Percentiles rank a stretch among this genome's conserved stretches.
These are phyloP conservation scores for Ophiothrix spiculata DNA, from an alignment of 35 echinoderm and acorn worm species.

Conservation along the genomic window DNA sequence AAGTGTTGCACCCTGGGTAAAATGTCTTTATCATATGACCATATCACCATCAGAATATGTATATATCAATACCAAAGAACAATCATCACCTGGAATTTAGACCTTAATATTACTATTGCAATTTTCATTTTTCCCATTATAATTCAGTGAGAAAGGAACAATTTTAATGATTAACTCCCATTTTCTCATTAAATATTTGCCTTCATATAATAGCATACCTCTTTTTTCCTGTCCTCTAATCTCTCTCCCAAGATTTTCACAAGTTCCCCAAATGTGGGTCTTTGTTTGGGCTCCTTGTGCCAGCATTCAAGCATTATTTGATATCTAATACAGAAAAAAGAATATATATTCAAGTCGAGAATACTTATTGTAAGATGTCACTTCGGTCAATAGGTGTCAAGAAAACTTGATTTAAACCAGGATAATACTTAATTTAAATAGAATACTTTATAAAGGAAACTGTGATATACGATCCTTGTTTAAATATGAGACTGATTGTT, in stretches of 20 bases:
- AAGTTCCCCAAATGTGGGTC: slow-evolving; percentile 71
- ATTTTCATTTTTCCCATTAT: no score
- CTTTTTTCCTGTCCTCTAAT: slow-evolving; percentile 67
- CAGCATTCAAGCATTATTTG: slow-evolving; percentile 92
- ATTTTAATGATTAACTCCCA: no score
- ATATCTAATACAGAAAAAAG: slow-evolving; percentile 47
- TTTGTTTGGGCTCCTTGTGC: slow-evolving; percentile 69
- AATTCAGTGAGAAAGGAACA: no score
- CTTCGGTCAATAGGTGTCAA: neutral
- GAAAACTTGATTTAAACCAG: neutral
- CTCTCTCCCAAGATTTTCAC: slow-evolving; percentile 59
- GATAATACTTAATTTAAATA: neutral
- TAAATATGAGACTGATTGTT: neutral
- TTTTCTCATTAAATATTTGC: no score
- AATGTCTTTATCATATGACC: no score
- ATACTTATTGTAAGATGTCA: neutral
- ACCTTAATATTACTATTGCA: no score
- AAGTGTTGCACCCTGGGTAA: no score
- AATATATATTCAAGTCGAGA: no score
- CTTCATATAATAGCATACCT: no score
- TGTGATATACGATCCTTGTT: neutral
- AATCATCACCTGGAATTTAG: no score
- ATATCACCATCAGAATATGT: no score
- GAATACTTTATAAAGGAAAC: neutral
- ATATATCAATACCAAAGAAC: no score